Conservation (phyloP, 2,113 vertebrate genomes). For the Nyctibius bracteatus region DNA sequence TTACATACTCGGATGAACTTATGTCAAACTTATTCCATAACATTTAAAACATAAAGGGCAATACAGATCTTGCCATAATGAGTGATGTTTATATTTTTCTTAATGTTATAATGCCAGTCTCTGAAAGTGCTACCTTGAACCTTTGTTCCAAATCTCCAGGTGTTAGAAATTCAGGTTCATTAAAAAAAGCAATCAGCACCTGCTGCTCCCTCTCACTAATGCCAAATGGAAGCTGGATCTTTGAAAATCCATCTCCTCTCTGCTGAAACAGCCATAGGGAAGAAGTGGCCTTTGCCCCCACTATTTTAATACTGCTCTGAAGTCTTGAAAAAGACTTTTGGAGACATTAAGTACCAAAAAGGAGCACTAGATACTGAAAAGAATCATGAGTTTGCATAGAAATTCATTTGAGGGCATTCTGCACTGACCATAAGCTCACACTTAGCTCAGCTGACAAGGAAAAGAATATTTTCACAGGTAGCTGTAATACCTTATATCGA, state of each 20-base stretch:
- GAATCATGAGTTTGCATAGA: not conserved
- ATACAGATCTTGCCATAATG: not conserved
- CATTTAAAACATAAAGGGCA: slow-evolving; percentile 55
- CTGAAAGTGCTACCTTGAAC: not conserved
- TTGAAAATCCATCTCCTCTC: not conserved
- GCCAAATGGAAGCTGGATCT: not conserved
- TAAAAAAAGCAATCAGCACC: not conserved
- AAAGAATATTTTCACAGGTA: not conserved
- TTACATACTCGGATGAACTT: slow-evolving; percentile 1
- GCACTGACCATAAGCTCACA: not conserved
- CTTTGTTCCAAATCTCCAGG: not conserved
- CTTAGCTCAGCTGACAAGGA: not conserved
- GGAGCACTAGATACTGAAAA: not conserved
- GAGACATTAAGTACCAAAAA: not conserved
- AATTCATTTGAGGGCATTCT: not conserved
- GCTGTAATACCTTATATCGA: not conserved
- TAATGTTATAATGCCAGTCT: not conserved
- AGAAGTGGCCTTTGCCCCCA: not conserved
- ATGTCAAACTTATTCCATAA: slow-evolving; percentile 20
- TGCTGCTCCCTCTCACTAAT: not conserved
- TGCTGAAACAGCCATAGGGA: not conserved
- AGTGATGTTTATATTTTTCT: slow-evolving; percentile 3
- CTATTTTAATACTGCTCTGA: not conserved
- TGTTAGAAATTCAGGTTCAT: not conserved
- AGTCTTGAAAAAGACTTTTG: not conserved